Conservation (phyloP, 1,140 invertebrate species). For the Saccostrea cuccullata region DNA sequence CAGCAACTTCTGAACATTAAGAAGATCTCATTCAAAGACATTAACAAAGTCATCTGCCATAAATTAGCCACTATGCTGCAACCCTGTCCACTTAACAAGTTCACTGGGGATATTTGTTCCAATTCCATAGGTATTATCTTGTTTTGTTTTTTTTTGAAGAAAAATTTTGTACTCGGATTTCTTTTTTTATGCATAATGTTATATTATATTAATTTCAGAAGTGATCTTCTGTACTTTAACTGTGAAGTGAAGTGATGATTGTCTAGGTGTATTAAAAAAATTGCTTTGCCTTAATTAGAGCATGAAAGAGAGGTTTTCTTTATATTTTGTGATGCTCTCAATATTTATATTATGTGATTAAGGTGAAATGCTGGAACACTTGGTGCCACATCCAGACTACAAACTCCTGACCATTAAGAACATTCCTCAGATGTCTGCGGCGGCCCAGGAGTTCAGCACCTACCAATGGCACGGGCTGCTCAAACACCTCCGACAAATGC, state of each 20-base stretch:
- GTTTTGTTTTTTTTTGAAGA: not conserved
- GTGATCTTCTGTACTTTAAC: too few relatives aligned
- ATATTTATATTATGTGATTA: not conserved
- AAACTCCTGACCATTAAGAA: slow-evolving; percentile 76
- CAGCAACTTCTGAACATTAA: slow-evolving; percentile 74
- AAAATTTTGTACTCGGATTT: too few relatives aligned
- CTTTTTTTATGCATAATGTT: too few relatives aligned
- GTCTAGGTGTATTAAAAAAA: too few relatives aligned
- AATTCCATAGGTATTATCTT: slow-evolving; percentile 63
- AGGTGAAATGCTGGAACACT: slow-evolving; percentile 74
- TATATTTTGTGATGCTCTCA: not conserved
- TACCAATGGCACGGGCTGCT: slow-evolving; percentile 77
- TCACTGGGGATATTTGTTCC: slow-evolving; percentile 49
- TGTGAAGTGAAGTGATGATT: too few relatives aligned
- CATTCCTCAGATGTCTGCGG: slow-evolving; percentile 77
- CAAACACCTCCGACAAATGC: slow-evolving; percentile 77
- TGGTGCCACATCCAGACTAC: slow-evolving; percentile 75
- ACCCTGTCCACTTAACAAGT: slow-evolving; percentile 65
- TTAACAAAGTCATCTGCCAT: slow-evolving; percentile 77
- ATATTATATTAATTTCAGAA: too few relatives aligned
- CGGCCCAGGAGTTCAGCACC: slow-evolving; percentile 72
- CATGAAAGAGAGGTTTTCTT: not conserved
- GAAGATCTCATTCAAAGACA: slow-evolving; percentile 76
- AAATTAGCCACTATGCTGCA: slow-evolving; percentile 75
- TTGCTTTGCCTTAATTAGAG: too few relatives aligned